phyloP scores from a whole-genome alignment of 2,797 vertebrate genomes.

The Threskiornis aethiopicus region DNA sequence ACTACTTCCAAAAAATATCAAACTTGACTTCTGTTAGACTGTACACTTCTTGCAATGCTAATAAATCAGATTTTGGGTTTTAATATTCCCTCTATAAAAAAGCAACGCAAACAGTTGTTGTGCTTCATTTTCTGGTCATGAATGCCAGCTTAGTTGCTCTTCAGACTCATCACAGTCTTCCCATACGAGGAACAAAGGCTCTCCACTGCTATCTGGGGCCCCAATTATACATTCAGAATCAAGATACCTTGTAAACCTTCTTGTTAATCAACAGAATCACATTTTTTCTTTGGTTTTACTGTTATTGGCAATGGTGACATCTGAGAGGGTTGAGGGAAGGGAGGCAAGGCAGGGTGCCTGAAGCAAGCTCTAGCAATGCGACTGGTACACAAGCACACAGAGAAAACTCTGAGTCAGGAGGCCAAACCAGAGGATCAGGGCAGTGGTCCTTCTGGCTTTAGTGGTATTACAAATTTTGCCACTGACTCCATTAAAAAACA shows the following conservation, averaged over 20 bases:
- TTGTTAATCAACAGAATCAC: neutral
- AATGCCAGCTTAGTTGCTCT: constrained; percentile 77
- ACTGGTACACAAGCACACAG: neutral
- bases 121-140: constrained; percentile 86
- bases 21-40: constrained; percentile 49
- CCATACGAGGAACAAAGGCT: constrained; percentile 15
- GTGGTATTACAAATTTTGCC: neutral
- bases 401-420: neutral
- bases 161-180: constrained; percentile 85
- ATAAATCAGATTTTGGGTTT: constrained; percentile 36
- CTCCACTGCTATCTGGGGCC: neutral
- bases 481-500: rapidly evolving
- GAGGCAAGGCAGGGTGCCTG: neutral
- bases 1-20: constrained; percentile 5
- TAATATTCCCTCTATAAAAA: constrained; percentile 46
- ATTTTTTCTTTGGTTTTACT: neutral
- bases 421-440: neutral
- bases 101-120: constrained; percentile 72
- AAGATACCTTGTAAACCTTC: neutral
- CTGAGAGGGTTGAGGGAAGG: neutral
- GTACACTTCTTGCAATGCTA: constrained; percentile 10
- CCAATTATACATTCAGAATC: neutral
- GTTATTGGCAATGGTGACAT: rapidly evolving
- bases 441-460: neutral
- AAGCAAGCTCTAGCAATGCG: neutral